Percentiles rank a stretch among this genome's conserved stretches.
These are phyloP conservation scores for Acleris literana DNA, from an alignment of 2,888 invertebrate genomes.

Conservation along the genomic window DNA sequence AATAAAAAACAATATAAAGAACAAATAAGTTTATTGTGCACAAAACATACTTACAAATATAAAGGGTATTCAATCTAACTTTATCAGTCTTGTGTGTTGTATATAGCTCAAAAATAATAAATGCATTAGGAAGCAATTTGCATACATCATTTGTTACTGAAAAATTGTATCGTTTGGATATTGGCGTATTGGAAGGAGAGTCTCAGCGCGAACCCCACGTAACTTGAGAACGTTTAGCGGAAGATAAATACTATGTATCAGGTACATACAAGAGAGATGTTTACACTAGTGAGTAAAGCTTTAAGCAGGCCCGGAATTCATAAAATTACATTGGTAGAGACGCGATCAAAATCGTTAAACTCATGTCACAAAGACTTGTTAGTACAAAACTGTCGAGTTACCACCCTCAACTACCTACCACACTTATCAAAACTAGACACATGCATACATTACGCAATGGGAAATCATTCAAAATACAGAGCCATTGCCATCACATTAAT, in stretches of 20 bases:
- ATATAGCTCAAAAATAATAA: slow-evolving; percentile 78
- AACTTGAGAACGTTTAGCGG: slow-evolving; percentile 31
- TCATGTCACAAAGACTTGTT: background rate
- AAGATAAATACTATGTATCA: slow-evolving; percentile 20
- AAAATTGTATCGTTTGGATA: slow-evolving; percentile 41
- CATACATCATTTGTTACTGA: slow-evolving; percentile 47
- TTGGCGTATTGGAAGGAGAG: slow-evolving; percentile 3
- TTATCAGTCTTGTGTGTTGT: slow-evolving; percentile 83
- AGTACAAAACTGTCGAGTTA: background rate
- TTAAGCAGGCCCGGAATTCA: background rate
- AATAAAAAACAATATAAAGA: slow-evolving; percentile 73
- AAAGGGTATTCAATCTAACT: slow-evolving; percentile 66
- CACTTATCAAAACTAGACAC: background rate
- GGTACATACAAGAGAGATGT: slow-evolving; percentile 27
- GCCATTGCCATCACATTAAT: slow-evolving; percentile 23
- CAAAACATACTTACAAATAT: slow-evolving; percentile 79
- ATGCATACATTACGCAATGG: slow-evolving; percentile 24
- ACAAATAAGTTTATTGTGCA: slow-evolving; percentile 81
- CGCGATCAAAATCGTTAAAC: background rate
- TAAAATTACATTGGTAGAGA: background rate
- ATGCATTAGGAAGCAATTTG: slow-evolving; percentile 75
- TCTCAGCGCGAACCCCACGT: slow-evolving; percentile 29
- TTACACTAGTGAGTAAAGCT: background rate
- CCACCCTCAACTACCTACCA: background rate
- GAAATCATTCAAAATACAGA: slow-evolving; percentile 2